Conservation (phyloP, 2,888 invertebrate genomes). For the Eristalinus aeneus region DNA sequence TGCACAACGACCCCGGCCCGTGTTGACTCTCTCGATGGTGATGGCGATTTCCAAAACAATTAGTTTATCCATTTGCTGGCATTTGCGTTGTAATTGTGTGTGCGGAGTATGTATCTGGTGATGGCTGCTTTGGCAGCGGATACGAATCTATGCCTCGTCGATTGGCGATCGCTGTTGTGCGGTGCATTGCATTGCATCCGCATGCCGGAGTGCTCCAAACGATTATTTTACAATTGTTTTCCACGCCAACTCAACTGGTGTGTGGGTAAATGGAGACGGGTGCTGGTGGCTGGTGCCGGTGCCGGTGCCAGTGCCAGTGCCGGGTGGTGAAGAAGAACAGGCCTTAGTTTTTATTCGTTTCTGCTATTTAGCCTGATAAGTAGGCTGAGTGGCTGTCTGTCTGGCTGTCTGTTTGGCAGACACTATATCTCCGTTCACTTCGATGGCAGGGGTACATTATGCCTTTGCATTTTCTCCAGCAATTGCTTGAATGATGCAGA, state of each 20-base stretch:
- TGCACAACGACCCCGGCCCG: slow-evolving; percentile 24
- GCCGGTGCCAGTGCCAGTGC: not conserved
- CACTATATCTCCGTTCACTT: slow-evolving; percentile 37
- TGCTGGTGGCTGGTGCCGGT: not conserved
- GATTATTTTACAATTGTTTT: slow-evolving; percentile 70
- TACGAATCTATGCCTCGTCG: slow-evolving; percentile 50
- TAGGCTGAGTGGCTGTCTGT: slow-evolving; percentile 70
- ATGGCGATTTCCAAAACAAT: slow-evolving; percentile 71
- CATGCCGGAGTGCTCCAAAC: slow-evolving; percentile 65
- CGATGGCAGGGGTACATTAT: slow-evolving; percentile 37
- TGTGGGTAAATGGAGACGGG: slow-evolving; percentile 2
- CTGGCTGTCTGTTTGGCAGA: slow-evolving; percentile 48
- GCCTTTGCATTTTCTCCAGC: slow-evolving; percentile 66
- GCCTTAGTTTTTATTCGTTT: slow-evolving; percentile 54
- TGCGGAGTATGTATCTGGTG: slow-evolving; percentile 21
- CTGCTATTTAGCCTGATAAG: slow-evolving; percentile 66
- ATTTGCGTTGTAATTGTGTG: slow-evolving; percentile 66
- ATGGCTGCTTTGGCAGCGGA: slow-evolving; percentile 50
- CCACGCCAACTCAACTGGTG: slow-evolving; percentile 63
- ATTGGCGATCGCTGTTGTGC: slow-evolving; percentile 53
- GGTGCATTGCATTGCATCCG: slow-evolving; percentile 61
- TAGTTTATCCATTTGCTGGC: slow-evolving; percentile 68
- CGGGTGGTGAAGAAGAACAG: slow-evolving; percentile 31
- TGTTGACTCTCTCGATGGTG: slow-evolving; percentile 54
- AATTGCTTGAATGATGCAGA: slow-evolving; percentile 61